Conservation (phyloP, 2,888 invertebrate species). For the Xanthia togata region DNA sequence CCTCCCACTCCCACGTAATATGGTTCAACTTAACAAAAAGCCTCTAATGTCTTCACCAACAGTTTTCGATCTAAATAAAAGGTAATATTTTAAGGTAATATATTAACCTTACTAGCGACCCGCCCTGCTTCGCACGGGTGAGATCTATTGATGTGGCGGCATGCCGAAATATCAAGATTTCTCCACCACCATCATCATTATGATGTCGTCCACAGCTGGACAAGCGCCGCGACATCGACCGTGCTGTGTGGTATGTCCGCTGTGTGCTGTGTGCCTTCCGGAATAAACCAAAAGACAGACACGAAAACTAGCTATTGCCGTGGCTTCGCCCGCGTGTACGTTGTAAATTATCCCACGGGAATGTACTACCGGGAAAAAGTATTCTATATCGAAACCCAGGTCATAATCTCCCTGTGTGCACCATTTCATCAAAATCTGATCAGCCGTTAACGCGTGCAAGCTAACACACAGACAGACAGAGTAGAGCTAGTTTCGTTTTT, state of each 20-base stretch:
- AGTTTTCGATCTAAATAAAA: constrained; percentile 35
- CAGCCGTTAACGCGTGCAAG: background rate
- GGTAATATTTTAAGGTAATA: constrained; percentile 40
- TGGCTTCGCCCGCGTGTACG: background rate
- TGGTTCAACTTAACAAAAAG: constrained; percentile 25
- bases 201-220: no score
- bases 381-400: background rate
- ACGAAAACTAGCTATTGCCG: background rate
- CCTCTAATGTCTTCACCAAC: constrained; percentile 40
- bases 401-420: background rate
- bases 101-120: constrained; percentile 10
- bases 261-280: background rate
- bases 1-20: constrained; percentile 4
- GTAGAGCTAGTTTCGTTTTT: background rate
- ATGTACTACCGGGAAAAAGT: background rate
- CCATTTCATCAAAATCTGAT: no score
- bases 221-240: background rate
- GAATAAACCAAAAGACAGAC: background rate
- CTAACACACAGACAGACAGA: background rate
- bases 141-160: background rate
- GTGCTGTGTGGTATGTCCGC: no score
- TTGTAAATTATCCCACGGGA: background rate
- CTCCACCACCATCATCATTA: no score
- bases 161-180: background rate
- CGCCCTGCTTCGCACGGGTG: background rate